A percentile compares a stretch with the other conserved stretches of the same genome.
phyloP scores from a whole-genome alignment of 2,113 vertebrate genomes.

The Alaudala cheleensis region DNA sequence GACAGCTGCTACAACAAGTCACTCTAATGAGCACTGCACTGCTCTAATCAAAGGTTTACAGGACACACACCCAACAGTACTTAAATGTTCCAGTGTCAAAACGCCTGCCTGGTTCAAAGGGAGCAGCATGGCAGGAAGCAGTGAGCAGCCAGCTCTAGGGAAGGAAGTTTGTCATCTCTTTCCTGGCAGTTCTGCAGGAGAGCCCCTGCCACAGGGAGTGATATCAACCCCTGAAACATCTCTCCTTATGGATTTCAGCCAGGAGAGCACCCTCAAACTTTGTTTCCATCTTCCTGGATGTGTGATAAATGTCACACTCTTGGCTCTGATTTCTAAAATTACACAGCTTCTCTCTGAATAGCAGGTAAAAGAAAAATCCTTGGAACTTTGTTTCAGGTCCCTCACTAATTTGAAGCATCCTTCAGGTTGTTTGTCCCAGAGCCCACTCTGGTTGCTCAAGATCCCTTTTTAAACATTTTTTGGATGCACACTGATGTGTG shows the following conservation, averaged over 20 bases:
- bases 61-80: accelerated
- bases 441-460: neutral
- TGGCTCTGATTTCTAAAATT: neutral
- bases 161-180: neutral
- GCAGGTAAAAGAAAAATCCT: neutral
- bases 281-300: neutral
- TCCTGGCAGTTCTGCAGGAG: neutral
- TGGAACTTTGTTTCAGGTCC: neutral
- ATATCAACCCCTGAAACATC: neutral
- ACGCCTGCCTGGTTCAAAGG: neutral
- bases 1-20: neutral
- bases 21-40: neutral
- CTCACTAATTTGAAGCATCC: neutral
- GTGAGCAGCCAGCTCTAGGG: neutral
- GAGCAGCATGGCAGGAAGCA: neutral
- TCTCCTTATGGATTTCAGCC: neutral
- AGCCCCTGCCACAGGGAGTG: accelerated
- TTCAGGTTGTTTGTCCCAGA: neutral
- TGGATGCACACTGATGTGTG: neutral
- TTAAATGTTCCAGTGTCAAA: neutral
- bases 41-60: neutral
- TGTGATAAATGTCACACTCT: neutral
- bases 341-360: neutral
- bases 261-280: neutral
- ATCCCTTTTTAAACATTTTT: neutral